Evolutionary conservation across 2,888 invertebrate genomes (phyloP).

Genomic region (Lottia gigantea): DNA sequence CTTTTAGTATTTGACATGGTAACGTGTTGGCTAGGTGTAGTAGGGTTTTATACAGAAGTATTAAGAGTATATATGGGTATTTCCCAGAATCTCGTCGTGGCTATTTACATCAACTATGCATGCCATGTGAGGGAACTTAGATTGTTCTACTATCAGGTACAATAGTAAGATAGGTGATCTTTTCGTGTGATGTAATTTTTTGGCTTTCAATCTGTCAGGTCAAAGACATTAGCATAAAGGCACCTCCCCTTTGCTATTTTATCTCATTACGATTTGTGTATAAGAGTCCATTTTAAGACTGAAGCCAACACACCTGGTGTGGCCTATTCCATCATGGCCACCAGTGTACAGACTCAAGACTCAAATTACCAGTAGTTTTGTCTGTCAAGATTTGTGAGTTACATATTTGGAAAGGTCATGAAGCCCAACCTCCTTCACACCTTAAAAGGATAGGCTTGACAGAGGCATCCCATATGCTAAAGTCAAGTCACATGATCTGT

Average conservation of each 20-base stretch:
- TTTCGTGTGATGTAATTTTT: conserved; percentile 10
- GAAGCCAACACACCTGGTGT: background rate
- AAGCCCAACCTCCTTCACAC: conserved; percentile 1
- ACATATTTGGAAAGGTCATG: conserved; percentile 8
- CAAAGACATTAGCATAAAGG: conserved; percentile 7
- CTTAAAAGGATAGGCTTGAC: conserved; percentile 10
- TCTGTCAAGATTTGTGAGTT: background rate
- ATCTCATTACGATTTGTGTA: conserved; percentile 4
- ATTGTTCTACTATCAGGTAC: conserved; percentile 8
- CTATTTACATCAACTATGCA: conserved; percentile 9
- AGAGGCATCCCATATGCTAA: background rate
- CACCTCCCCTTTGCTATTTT: background rate
- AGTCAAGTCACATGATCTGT: conserved; percentile 2
- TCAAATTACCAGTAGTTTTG: conserved; percentile 9
- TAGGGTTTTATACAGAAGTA: conserved; percentile 38
- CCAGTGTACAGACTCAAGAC: background rate
- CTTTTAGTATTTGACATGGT: conserved; percentile 18
- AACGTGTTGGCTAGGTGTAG: conserved; percentile 24
- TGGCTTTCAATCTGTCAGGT: conserved; percentile 8
- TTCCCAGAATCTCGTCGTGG: conserved; percentile 22
- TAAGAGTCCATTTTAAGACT: conserved; percentile 5
- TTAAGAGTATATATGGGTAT: conserved; percentile 35
- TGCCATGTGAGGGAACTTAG: conserved; percentile 23
- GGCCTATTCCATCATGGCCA: background rate
- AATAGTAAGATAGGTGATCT: conserved; percentile 5